Evolutionary conservation across 1,140 invertebrate genomes (phyloP).

Genomic region (Eriosoma lanigerum): DNA sequence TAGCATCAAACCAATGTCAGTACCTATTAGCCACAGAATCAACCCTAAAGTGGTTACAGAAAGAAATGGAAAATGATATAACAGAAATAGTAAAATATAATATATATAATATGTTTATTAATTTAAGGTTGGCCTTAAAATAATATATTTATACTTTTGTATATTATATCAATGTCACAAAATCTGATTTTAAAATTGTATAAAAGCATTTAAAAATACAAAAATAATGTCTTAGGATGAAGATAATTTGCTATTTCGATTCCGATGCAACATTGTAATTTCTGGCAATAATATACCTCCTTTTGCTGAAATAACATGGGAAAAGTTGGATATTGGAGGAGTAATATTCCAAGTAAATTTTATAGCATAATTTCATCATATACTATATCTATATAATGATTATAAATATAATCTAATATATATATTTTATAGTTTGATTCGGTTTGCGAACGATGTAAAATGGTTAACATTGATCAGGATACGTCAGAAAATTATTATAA

Average conservation of each 20-base stretch:
- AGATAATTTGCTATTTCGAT: conserved; percentile 61
- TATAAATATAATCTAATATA: no score
- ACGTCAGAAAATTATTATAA: conserved; percentile 79
- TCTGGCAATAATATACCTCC: conserved; percentile 54
- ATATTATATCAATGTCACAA: no score
- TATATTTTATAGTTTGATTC: conserved; percentile 69
- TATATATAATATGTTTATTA: not conserved
- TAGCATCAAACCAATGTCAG: conserved; percentile 82
- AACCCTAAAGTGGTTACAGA: conserved; percentile 71
- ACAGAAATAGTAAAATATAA: conserved; percentile 7
- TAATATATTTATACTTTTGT: not conserved
- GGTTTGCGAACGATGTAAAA: conserved; percentile 85
- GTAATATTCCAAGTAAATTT: conserved; percentile 66
- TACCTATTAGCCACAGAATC: conserved; percentile 78
- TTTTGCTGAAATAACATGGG: conserved; percentile 70
- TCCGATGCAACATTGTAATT: conserved; percentile 65
- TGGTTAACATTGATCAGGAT: conserved; percentile 88
- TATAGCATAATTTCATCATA: not conserved
- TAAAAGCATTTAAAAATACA: no score
- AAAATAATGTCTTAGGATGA: conserved; percentile 55
- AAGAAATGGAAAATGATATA: conserved; percentile 62
- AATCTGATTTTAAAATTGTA: no score
- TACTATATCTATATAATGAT: no score
- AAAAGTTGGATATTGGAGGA: conserved; percentile 69
- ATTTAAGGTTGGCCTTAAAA: not conserved